Conservation (phyloP, 2,888 invertebrate genomes). For the Shargacucullia verbasci region DNA sequence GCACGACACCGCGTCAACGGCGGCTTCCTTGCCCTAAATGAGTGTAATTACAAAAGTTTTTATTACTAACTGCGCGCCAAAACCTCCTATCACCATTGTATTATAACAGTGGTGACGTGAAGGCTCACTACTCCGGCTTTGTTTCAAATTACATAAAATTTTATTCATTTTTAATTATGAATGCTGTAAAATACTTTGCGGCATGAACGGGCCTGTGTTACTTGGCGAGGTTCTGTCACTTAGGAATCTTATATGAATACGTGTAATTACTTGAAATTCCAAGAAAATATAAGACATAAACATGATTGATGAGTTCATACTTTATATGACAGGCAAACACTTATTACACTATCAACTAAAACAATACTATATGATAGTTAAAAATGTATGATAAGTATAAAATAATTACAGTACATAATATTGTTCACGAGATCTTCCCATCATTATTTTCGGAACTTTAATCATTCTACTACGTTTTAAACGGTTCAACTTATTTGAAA, state of each 20-base stretch:
- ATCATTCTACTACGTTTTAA: too few species aligned
- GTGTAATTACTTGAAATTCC: not conserved
- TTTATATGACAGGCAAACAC: too few species aligned
- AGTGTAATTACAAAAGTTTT: conserved; percentile 88
- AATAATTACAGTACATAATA: too few species aligned
- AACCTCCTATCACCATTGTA: conserved; percentile 76
- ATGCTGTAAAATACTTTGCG: conserved; percentile 24
- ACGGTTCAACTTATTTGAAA: too few species aligned
- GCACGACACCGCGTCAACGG: conserved; percentile 86
- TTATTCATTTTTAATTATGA: conserved; percentile 51
- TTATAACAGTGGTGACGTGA: conserved; percentile 64
- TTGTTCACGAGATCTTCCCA: too few species aligned
- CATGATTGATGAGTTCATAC: too few species aligned
- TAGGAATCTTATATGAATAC: not conserved
- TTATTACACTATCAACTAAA: too few species aligned
- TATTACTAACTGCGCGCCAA: conserved; percentile 85
- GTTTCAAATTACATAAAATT: conserved; percentile 65
- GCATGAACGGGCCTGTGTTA: conserved; percentile 3
- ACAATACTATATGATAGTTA: too few species aligned
- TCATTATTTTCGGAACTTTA: too few species aligned
- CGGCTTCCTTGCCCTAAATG: conserved; percentile 83
- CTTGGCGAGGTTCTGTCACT: conserved; percentile 14
- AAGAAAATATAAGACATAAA: not conserved
- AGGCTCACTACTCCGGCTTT: conserved; percentile 61
- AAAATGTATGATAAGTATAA: too few species aligned